Evolutionary conservation across 2,113 vertebrate species (phyloP).

Genomic region (Aspidoscelis tigris): DNA sequence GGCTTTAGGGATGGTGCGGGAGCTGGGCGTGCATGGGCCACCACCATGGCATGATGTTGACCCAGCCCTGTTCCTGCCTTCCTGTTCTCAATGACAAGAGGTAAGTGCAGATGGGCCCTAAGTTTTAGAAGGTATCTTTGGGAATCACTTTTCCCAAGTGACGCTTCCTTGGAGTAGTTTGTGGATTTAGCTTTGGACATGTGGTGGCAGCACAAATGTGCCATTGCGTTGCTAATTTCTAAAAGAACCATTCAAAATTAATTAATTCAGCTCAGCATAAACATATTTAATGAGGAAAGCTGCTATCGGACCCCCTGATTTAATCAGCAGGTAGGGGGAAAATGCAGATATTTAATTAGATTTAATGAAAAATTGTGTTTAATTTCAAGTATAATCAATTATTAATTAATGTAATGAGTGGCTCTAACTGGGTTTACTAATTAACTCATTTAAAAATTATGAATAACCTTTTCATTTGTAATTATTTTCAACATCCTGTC

Average conservation of each 20-base stretch:
- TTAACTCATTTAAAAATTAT: conserved; percentile 96
- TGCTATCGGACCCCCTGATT: conserved; percentile 80
- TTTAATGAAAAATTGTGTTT: conserved; percentile 98
- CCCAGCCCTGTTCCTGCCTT: no score
- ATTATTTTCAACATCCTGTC: conserved; percentile 82
- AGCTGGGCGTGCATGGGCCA: no score
- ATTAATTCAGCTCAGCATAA: conserved; percentile 80
- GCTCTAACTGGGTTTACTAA: conserved; percentile 91
- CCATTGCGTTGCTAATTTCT: conserved; percentile 85
- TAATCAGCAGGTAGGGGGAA: conserved; percentile 83
- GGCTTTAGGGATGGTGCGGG: no score
- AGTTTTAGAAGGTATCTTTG: no score
- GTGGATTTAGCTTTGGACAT: conserved; percentile 59
- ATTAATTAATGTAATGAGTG: conserved; percentile 94
- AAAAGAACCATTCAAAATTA: conserved; percentile 80
- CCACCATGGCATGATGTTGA: no score
- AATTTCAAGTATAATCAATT: conserved; percentile 99
- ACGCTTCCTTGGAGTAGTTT: no score
- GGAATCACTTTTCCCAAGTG: no score
- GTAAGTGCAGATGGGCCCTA: no score
- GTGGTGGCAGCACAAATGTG: conserved; percentile 80
- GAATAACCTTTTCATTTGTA: conserved; percentile 93
- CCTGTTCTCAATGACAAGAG: no score
- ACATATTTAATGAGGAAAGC: conserved; percentile 86
- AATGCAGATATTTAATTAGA: conserved; percentile 93